These are phyloP conservation scores for Noctua fimbriata DNA, from an alignment of 2,888 invertebrate species.

Conservation along the genomic window DNA sequence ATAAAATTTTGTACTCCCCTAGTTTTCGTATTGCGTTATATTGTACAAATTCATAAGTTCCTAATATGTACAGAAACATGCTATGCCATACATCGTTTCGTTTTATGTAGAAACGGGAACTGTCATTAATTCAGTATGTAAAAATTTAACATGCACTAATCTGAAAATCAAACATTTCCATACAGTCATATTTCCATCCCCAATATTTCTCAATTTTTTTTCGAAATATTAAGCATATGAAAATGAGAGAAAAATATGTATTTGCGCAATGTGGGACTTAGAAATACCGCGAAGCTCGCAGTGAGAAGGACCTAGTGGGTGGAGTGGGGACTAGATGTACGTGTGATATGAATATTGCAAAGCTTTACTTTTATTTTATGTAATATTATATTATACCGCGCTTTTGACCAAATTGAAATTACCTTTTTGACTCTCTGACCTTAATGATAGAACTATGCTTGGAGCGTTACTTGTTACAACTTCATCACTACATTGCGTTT, in stretches of 20 bases:
- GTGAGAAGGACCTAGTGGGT: neutral
- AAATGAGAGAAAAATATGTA: constrained; percentile 5
- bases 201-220: neutral
- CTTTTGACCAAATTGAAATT: constrained; percentile 52
- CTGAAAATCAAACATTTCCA: neutral
- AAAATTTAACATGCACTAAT: neutral
- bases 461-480: constrained; percentile 15
- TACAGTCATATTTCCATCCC: neutral
- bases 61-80: constrained; percentile 8
- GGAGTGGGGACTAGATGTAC: constrained; percentile 17
- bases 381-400: constrained; percentile 20
- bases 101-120: neutral
- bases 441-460: constrained; percentile 17
- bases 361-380: constrained; percentile 38
- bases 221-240: neutral
- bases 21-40: constrained; percentile 11
- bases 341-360: constrained; percentile 30
- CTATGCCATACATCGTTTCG: neutral
- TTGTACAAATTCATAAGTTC: constrained; percentile 19
- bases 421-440: constrained; percentile 22
- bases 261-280: neutral
- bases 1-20: neutral
- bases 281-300: constrained; percentile 2
- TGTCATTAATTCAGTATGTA: neutral
- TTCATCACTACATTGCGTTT: constrained; percentile 13